Percentiles rank a stretch among this genome's conserved stretches.
Conservation (phyloP, 1,140 invertebrate genomes). For the Teleogryllus occipitalis region DNA sequence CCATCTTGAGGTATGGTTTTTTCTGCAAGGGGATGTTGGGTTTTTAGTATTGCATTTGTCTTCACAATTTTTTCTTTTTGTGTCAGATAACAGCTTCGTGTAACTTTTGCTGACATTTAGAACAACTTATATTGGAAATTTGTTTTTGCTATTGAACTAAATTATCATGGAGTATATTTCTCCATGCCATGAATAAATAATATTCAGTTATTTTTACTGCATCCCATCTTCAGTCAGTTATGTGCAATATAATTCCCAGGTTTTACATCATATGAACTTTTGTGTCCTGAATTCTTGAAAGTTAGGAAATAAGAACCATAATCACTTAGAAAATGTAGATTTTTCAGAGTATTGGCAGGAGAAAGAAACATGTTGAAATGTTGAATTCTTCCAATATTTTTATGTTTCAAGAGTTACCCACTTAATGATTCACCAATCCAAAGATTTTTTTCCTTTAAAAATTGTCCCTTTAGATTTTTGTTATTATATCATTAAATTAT, state of each 20-base stretch:
- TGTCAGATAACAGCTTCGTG: not conserved
- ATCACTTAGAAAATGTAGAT: not conserved
- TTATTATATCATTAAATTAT: not conserved
- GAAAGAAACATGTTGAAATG: not conserved
- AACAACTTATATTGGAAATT: not conserved
- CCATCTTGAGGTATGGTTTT: not conserved
- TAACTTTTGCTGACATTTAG: not conserved
- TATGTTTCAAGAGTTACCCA: not conserved
- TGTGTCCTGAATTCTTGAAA: too few relatives aligned
- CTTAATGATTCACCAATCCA: not conserved
- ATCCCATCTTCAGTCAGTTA: not conserved
- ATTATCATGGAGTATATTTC: not conserved
- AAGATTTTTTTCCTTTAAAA: slow-evolving; percentile 1
- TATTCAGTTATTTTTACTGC: not conserved
- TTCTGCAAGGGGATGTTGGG: not conserved
- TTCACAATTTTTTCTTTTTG: not conserved
- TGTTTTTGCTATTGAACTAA: not conserved
- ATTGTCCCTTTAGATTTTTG: not conserved
- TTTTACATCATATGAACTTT: too few relatives aligned
- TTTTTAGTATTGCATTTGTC: not conserved
- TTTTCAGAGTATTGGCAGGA: not conserved
- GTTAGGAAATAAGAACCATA: not conserved
- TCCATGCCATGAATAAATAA: not conserved
- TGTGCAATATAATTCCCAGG: not conserved
- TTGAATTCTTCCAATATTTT: not conserved